A percentile compares a stretch with the other conserved stretches of the same genome.
phyloP scores from a whole-genome alignment of 2,888 invertebrate genomes.

The Drosophila pegasa region DNA sequence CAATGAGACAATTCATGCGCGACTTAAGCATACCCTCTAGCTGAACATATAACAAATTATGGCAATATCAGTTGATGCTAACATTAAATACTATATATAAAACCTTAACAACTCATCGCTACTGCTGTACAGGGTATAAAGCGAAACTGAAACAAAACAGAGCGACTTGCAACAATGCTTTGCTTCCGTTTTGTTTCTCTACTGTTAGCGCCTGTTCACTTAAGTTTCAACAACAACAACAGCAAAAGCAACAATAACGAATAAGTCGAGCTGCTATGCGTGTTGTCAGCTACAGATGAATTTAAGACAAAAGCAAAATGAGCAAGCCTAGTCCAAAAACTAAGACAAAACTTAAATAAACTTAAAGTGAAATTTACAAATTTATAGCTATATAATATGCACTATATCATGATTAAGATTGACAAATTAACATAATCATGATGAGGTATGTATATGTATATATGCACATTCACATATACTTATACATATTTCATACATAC shows the following conservation, averaged over 20 bases:
- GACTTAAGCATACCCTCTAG: background rate
- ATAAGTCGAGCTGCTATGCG: conserved; percentile 29
- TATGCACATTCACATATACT: no score
- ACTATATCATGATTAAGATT: no score
- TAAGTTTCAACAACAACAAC: conserved; percentile 37
- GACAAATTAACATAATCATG: no score
- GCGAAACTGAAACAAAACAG: conserved; percentile 14
- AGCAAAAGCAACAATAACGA: conserved; percentile 21
- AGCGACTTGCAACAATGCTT: conserved; percentile 23
- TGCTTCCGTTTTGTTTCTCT: conserved; percentile 36
- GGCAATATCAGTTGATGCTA: background rate
- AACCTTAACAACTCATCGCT: background rate
- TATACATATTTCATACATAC: no score
- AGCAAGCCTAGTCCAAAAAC: background rate
- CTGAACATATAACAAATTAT: no score
- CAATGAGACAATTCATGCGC: background rate
- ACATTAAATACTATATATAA: background rate
- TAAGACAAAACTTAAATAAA: conserved; percentile 1
- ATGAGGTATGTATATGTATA: no score
- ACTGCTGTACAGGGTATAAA: conserved; percentile 16
- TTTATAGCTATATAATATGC: background rate
- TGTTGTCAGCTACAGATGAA: conserved; percentile 31
- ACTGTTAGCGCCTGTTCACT: conserved; percentile 37
- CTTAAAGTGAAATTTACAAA: background rate
- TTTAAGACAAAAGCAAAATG: background rate